A percentile compares a stretch with the other conserved stretches of the same genome.
Conservation (phyloP, 2,888 invertebrate species). For the Drosophila parthenogenetica region DNA sequence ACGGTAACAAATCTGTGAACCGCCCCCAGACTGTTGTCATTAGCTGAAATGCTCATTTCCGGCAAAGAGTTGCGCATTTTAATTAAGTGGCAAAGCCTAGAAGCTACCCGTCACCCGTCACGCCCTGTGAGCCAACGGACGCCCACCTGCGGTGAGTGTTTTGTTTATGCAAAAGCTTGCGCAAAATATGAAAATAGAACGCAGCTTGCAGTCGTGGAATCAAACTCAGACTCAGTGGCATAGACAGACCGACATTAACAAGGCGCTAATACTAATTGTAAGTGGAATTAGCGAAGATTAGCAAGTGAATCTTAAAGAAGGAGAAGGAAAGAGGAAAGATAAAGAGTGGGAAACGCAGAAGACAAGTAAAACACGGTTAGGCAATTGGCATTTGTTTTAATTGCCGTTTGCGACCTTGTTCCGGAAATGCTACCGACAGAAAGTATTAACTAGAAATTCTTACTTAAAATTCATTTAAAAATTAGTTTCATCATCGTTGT, state of each 20-base stretch:
- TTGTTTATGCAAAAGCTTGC: constrained; percentile 67
- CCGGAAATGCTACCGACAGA: constrained; percentile 51
- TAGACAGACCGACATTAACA: constrained; percentile 57
- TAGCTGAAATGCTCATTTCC: constrained; percentile 78
- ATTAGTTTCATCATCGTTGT: constrained; percentile 12
- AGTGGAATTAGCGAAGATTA: constrained; percentile 78
- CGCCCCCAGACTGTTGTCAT: constrained; percentile 60
- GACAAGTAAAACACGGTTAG: constrained; percentile 13
- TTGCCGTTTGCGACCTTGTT: constrained; percentile 53
- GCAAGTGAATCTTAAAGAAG: constrained; percentile 51
- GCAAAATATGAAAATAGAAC: constrained; percentile 71
- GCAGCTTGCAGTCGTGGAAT: constrained; percentile 42
- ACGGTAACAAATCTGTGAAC: constrained; percentile 47
- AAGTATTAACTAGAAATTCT: constrained; percentile 33
- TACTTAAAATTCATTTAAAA: constrained; percentile 18
- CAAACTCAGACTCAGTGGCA: constrained; percentile 3
- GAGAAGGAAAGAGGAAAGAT: not conserved
- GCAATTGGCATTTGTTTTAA: constrained; percentile 56
- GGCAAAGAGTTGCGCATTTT: constrained; percentile 77
- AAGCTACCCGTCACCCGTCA: constrained; percentile 3
- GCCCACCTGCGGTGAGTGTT: constrained; percentile 62
- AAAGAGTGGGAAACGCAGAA: not conserved
- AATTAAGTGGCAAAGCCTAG: constrained; percentile 63
- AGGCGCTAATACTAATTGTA: constrained; percentile 77
- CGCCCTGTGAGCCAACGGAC: not conserved